These are phyloP conservation scores for Lates japonicus DNA, from an alignment of 2,797 vertebrate species.

Conservation along the genomic window DNA sequence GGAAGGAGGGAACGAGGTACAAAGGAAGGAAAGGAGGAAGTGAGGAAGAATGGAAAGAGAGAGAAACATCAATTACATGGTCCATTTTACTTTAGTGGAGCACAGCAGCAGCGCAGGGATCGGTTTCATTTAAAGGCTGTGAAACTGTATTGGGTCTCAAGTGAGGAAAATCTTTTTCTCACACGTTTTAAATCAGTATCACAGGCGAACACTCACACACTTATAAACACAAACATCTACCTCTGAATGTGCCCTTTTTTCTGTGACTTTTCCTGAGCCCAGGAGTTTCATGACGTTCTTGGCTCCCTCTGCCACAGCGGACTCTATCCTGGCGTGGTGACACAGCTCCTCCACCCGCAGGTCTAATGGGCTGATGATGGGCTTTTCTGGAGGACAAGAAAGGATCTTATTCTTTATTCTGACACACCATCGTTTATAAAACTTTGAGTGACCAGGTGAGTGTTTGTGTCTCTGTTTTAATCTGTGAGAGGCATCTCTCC, in stretches of 20 bases:
- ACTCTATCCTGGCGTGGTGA: constrained; percentile 98
- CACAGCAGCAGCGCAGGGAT: constrained; percentile 9
- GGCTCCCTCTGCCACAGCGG: constrained; percentile 97
- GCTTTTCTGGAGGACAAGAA: constrained; percentile 87
- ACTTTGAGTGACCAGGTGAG: background rate
- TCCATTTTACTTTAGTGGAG: constrained; percentile 29
- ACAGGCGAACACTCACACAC: background rate
- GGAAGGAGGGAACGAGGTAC: background rate
- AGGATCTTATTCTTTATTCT: background rate
- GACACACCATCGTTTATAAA: background rate
- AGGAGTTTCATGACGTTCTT: constrained; percentile 99
- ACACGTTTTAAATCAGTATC: background rate
- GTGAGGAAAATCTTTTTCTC: constrained; percentile 1
- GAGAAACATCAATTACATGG: constrained; percentile 29
- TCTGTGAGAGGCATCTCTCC: background rate
- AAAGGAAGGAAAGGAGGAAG: background rate
- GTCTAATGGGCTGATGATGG: constrained; percentile 96
- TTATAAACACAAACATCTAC: constrained; percentile 74
- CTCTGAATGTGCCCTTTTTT: constrained; percentile 97
- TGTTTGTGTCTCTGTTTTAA: background rate
- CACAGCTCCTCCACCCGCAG: constrained; percentile 97
- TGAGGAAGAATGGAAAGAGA: background rate
- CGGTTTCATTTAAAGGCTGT: constrained; percentile 29
- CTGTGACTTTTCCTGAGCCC: constrained; percentile 95
- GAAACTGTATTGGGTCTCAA: background rate